These are phyloP conservation scores for Perodicticus potto DNA, from an alignment of 2,797 vertebrate species.

Conservation along the genomic window DNA sequence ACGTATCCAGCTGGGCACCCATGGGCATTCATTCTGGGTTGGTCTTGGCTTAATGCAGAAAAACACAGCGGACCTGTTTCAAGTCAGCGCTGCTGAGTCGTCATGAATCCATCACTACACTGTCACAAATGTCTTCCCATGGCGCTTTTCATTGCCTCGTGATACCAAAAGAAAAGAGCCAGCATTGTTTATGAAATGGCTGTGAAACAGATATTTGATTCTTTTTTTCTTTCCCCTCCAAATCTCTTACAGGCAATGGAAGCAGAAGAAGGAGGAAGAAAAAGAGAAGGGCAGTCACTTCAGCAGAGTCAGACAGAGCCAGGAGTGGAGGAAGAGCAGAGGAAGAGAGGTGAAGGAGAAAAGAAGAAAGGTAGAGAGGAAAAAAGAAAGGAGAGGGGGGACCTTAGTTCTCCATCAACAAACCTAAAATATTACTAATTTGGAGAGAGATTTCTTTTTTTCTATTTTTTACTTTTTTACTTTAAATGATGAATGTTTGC, in stretches of 20 bases:
- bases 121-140: slow-evolving; percentile 68
- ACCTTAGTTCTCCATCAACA: not conserved
- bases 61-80: slow-evolving; percentile 52
- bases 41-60: slow-evolving; percentile 46
- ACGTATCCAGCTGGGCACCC: slow-evolving; percentile 24
- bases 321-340: not conserved
- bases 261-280: slow-evolving; percentile 35
- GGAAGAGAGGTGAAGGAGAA: not conserved
- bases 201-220: slow-evolving; percentile 72
- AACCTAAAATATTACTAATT: not conserved
- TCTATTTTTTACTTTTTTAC: not conserved
- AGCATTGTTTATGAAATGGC: slow-evolving; percentile 67
- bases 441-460: not conserved
- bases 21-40: slow-evolving; percentile 30
- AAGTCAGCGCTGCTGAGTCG: not conserved
- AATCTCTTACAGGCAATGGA: slow-evolving; percentile 18
- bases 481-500: not conserved
- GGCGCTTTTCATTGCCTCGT: slow-evolving; percentile 41
- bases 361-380: not conserved
- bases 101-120: slow-evolving; percentile 60
- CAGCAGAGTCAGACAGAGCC: not conserved
- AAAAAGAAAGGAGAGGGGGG: not conserved
- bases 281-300: not conserved
- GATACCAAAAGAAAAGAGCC: slow-evolving; percentile 57
- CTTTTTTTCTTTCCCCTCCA: not conserved